Conservation (phyloP, 2,888 invertebrate species). For the Hemicrepidius hirtus region DNA sequence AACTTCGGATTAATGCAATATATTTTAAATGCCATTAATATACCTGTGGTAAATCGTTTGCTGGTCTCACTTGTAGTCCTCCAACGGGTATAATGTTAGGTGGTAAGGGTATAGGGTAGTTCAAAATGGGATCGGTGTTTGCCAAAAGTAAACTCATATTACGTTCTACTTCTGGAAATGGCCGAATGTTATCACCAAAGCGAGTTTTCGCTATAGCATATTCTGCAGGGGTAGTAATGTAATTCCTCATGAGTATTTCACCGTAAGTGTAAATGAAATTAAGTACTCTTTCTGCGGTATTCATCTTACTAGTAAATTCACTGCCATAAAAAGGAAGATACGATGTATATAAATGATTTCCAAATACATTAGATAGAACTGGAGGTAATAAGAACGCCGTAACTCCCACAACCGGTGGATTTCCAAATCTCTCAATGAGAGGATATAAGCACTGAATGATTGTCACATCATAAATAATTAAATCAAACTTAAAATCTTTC, state of each 20-base stretch:
- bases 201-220: conserved; percentile 54
- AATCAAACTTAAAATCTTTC: conserved; percentile 56
- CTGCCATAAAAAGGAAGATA: conserved; percentile 60
- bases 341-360: conserved; percentile 57
- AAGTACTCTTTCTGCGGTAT: conserved; percentile 57
- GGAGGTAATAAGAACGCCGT: conserved; percentile 57
- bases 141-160: conserved; percentile 62
- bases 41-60: conserved; percentile 63
- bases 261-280: conserved; percentile 56
- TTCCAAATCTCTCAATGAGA: conserved; percentile 56
- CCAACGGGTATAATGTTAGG: conserved; percentile 69
- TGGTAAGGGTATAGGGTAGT: conserved; percentile 64
- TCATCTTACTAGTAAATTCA: conserved; percentile 58
- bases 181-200: conserved; percentile 60
- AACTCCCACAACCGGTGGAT: conserved; percentile 57
- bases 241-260: conserved; percentile 45
- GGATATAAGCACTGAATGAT: conserved; percentile 57
- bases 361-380: conserved; percentile 54
- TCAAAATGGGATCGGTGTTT: conserved; percentile 63
- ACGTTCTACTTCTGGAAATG: conserved; percentile 58
- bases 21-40: too few relatives aligned
- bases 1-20: too few relatives aligned
- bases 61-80: conserved; percentile 64
- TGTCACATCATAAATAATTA: conserved; percentile 58
- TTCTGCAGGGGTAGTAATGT: conserved; percentile 49